A percentile compares a stretch with the other conserved stretches of the same genome.
phyloP scores from a whole-genome alignment of 2,797 vertebrate species.

The Myotis myotis region DNA sequence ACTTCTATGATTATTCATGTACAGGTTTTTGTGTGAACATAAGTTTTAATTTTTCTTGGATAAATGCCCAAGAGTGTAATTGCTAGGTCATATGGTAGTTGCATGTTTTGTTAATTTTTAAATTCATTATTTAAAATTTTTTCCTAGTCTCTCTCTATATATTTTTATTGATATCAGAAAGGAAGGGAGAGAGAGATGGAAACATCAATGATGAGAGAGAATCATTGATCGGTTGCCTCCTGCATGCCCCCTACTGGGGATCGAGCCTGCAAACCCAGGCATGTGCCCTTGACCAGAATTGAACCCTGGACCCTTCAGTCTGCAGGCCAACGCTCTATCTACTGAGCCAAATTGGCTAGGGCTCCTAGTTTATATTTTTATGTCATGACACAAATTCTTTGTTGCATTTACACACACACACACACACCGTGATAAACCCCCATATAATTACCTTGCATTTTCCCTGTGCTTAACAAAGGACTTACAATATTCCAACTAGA shows the following conservation, averaged over 20 bases:
- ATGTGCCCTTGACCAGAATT: too few species aligned
- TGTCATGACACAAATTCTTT: not conserved
- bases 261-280: too few species aligned
- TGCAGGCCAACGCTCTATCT: too few species aligned
- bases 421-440: not conserved
- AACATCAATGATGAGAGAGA: too few species aligned
- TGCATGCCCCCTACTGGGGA: too few species aligned
- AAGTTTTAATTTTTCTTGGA: not conserved
- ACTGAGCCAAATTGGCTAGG: too few species aligned
- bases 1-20: not conserved
- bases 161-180: not conserved
- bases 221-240: too few species aligned
- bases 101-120: not conserved
- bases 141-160: not conserved
- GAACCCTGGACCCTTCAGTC: too few species aligned
- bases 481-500: not conserved
- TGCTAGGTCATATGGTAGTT: not conserved
- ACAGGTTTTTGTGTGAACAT: not conserved
- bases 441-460: not conserved
- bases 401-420: not conserved
- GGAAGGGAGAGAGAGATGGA: too few species aligned
- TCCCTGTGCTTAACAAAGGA: not conserved
- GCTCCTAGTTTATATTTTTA: not conserved
- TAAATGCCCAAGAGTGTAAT: not conserved
- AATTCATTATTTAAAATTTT: conserved; percentile 31